These are phyloP conservation scores for Hofmannophila pseudospretella DNA, from an alignment of 2,888 invertebrate species.

Conservation along the genomic window DNA sequence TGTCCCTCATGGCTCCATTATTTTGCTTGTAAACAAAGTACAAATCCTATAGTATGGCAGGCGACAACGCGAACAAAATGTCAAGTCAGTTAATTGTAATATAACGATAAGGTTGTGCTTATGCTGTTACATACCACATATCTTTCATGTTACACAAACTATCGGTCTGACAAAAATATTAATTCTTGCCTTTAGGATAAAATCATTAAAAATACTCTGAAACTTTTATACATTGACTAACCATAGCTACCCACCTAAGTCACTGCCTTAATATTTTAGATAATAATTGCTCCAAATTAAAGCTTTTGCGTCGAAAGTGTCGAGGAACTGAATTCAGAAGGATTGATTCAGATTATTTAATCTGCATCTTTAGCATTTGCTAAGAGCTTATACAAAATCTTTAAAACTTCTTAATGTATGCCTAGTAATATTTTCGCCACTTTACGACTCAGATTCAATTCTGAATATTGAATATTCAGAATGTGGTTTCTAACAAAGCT, in stretches of 20 bases:
- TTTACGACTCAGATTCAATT: no score
- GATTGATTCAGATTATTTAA: no score
- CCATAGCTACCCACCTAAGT: constrained; percentile 30
- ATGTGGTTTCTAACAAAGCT: no score
- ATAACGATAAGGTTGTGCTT: constrained; percentile 53
- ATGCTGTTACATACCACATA: constrained; percentile 49
- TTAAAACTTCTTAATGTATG: no score
- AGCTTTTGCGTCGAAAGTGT: not conserved
- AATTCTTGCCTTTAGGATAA: constrained; percentile 43
- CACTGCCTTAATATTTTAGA: constrained; percentile 33
- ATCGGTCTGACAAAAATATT: constrained; percentile 6
- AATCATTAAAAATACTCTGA: constrained; percentile 36
- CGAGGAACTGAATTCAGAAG: no score
- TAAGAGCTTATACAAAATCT: no score
- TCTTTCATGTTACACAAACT: constrained; percentile 36
- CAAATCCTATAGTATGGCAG: constrained; percentile 48
- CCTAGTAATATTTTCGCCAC: no score
- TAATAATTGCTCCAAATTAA: constrained; percentile 15
- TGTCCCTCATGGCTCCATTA: constrained; percentile 20
- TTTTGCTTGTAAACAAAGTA: constrained; percentile 59
- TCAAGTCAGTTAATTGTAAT: constrained; percentile 23
- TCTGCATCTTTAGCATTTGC: no score
- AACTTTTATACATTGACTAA: constrained; percentile 28
- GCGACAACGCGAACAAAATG: constrained; percentile 38
- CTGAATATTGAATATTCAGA: no score